A percentile compares a stretch with the other conserved stretches of the same genome.
Evolutionary conservation across 2,888 invertebrate genomes (phyloP).

Genomic region (Galerucella pusilla): DNA sequence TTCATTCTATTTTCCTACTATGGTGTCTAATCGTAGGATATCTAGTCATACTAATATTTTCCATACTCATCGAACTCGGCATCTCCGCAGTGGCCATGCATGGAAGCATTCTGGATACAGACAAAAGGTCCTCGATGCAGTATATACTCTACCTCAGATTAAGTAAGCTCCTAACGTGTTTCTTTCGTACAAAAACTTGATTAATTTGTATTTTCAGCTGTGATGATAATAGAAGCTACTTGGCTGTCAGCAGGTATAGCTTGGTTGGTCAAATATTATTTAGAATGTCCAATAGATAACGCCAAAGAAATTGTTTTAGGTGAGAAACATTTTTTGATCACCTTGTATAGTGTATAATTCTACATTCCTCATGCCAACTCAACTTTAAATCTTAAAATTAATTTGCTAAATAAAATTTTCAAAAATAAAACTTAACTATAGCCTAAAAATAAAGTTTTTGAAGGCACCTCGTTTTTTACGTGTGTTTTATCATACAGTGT

Average conservation of each 20-base stretch:
- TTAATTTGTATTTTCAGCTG: slow-evolving; percentile 68
- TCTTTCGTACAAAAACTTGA: background rate
- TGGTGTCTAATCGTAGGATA: slow-evolving; percentile 74
- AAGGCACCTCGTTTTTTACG: no score
- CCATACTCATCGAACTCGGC: slow-evolving; percentile 75
- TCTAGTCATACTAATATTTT: slow-evolving; percentile 69
- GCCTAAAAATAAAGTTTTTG: no score
- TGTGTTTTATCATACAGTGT: no score
- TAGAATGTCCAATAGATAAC: slow-evolving; percentile 74
- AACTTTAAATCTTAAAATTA: no score
- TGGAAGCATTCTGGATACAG: slow-evolving; percentile 83
- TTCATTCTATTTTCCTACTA: slow-evolving; percentile 67
- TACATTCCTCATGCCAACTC: no score
- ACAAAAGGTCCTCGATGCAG: slow-evolving; percentile 79
- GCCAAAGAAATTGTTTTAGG: slow-evolving; percentile 81
- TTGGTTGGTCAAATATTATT: slow-evolving; percentile 78
- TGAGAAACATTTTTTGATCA: slow-evolving; percentile 60
- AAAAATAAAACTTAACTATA: no score
- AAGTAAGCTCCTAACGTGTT: slow-evolving; percentile 67
- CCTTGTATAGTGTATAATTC: no score
- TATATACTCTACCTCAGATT: slow-evolving; percentile 82
- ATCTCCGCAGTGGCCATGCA: slow-evolving; percentile 81
- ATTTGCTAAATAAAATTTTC: no score
- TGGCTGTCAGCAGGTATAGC: slow-evolving; percentile 80
- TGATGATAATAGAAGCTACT: slow-evolving; percentile 78